Evolutionary conservation across 2,113 vertebrate genomes (phyloP).

Genomic region (Lampris incognitus): DNA sequence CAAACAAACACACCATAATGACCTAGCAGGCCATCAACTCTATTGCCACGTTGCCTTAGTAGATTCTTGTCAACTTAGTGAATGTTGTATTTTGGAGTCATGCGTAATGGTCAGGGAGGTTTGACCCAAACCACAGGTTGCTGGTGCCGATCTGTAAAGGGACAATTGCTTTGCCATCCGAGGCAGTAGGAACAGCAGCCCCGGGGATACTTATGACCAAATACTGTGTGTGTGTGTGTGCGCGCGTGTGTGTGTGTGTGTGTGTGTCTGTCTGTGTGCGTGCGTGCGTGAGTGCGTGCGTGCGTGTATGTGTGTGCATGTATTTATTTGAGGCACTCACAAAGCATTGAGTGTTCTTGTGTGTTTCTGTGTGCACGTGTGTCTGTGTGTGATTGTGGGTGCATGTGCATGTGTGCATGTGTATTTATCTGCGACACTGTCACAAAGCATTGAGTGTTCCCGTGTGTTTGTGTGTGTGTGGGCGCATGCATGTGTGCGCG

Average conservation of each 20-base stretch:
- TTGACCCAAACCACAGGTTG: conserved; percentile 69
- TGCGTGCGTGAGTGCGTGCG: not conserved
- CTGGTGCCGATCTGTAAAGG: conserved; percentile 36
- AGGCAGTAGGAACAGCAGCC: conserved; percentile 22
- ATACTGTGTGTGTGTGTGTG: conserved; percentile 17
- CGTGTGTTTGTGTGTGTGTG: not conserved
- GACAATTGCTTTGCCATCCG: conserved; percentile 7
- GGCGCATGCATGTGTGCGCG: not conserved
- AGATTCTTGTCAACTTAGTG: conserved; percentile 42
- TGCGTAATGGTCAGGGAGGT: conserved; percentile 57
- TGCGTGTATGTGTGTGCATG: no score
- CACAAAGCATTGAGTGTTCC: not conserved
- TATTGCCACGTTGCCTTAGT: conserved; percentile 68
- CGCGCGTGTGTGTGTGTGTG: not conserved
- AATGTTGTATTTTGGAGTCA: conserved; percentile 63
- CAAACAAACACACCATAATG: not conserved
- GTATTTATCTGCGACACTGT: not conserved
- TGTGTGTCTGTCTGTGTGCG: not conserved
- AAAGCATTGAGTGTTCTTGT: not conserved
- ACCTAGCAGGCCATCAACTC: conserved; percentile 20
- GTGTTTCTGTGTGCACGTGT: not conserved
- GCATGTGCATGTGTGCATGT: not conserved
- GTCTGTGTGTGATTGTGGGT: conserved; percentile 1
- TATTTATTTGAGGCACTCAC: no score
- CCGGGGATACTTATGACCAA: conserved; percentile 30